A percentile compares a stretch with the other conserved stretches of the same genome.
Evolutionary conservation across 2,797 vertebrate genomes (phyloP).

Genomic region (Myripristis murdjan): DNA sequence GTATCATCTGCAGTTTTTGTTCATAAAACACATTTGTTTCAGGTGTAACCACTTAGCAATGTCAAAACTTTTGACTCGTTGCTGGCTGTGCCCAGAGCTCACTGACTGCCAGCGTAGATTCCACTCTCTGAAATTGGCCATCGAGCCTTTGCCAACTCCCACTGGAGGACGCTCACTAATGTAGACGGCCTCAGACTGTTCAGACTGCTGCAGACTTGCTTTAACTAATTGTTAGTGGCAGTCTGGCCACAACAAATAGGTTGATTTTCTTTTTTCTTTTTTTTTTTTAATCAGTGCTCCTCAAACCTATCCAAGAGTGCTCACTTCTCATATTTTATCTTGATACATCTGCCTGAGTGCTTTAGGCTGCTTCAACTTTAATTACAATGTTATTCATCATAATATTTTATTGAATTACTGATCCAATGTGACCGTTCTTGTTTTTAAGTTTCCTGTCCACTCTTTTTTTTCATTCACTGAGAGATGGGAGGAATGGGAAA

Average conservation of each 20-base stretch:
- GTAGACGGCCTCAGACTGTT: too few relatives aligned
- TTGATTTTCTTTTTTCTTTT: too few relatives aligned
- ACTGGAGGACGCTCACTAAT: too few relatives aligned
- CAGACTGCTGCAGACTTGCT: too few relatives aligned
- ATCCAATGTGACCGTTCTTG: slow-evolving; percentile 5
- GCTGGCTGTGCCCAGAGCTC: too few relatives aligned
- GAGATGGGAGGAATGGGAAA: slow-evolving; percentile 18
- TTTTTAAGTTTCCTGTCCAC: slow-evolving; percentile 38
- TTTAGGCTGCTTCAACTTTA: slow-evolving; percentile 13
- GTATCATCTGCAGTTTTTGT: neutral
- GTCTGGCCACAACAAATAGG: neutral
- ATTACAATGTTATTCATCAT: slow-evolving; percentile 1
- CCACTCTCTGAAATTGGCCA: too few relatives aligned
- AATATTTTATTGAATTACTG: neutral
- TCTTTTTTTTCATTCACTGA: slow-evolving; percentile 17
- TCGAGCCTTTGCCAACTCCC: too few relatives aligned
- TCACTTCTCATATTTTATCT: neutral
- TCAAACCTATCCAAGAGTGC: neutral
- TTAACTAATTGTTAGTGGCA: neutral
- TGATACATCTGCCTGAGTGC: slow-evolving; percentile 1
- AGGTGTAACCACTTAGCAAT: neutral
- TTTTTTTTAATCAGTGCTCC: neutral
- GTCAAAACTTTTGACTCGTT: neutral
- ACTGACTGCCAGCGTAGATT: neutral
- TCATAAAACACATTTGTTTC: neutral